Conservation (phyloP, 2,888 invertebrate genomes). For the Cheilosia urbana region DNA sequence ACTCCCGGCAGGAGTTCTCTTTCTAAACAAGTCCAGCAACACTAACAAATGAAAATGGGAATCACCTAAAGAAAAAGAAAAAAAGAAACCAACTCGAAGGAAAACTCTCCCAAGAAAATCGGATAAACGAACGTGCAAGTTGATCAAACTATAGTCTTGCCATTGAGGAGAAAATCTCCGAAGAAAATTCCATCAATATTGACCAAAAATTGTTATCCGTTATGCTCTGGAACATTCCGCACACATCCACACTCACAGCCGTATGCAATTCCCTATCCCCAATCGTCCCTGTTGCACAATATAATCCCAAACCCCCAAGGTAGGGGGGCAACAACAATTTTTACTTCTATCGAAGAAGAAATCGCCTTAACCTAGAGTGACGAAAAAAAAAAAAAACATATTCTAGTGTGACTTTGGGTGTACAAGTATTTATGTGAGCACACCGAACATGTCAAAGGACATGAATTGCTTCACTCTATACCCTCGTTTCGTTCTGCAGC, state of each 20-base stretch:
- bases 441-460: conserved; percentile 69
- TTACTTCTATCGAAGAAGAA: conserved; percentile 16
- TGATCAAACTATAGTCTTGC: conserved; percentile 57
- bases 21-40: conserved; percentile 41
- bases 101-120: conserved; percentile 43
- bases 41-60: conserved; percentile 40
- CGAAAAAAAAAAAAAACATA: conserved; percentile 19
- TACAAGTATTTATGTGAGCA: conserved; percentile 65
- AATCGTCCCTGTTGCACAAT: conserved; percentile 62
- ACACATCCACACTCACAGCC: neutral
- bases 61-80: neutral
- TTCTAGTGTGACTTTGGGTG: conserved; percentile 50
- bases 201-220: conserved; percentile 72
- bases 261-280: conserved; percentile 50
- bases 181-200: conserved; percentile 74
- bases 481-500: conserved; percentile 45
- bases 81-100: neutral
- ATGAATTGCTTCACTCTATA: conserved; percentile 64
- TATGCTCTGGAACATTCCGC: conserved; percentile 38
- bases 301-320: conserved; percentile 52
- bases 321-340: conserved; percentile 13
- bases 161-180: conserved; percentile 50
- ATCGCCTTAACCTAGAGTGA: conserved; percentile 23
- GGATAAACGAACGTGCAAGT: conserved; percentile 72
- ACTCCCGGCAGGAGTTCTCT: conserved; percentile 27